Conservation (phyloP, 2,113 vertebrate genomes). For the Hipposideros armiger region DNA sequence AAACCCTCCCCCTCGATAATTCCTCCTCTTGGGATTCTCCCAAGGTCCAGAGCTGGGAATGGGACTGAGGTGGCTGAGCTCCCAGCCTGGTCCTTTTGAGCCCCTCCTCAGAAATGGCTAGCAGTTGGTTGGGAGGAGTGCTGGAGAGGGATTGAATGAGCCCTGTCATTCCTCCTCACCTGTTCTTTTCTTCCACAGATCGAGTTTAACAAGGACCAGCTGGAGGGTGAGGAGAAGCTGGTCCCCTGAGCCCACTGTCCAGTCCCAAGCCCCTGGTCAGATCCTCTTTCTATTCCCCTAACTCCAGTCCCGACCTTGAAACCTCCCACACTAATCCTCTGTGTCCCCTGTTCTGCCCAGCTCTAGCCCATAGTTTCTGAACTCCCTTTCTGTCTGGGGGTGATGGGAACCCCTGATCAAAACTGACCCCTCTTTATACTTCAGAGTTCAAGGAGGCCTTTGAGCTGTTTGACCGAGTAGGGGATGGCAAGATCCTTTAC, state of each 20-base stretch:
- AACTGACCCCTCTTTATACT: neutral
- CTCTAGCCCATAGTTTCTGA: neutral
- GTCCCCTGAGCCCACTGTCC: constrained; percentile 31
- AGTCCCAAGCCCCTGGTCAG: neutral
- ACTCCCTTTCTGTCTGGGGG: neutral
- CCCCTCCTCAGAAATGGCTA: constrained; percentile 72
- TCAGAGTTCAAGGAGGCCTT: constrained; percentile 87
- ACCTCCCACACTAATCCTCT: neutral
- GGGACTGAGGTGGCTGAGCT: constrained; percentile 61
- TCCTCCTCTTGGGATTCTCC: constrained; percentile 80
- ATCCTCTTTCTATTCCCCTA: constrained; percentile 28
- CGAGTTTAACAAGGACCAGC: constrained; percentile 86
- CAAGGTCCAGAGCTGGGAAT: constrained; percentile 74
- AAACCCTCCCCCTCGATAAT: constrained; percentile 68
- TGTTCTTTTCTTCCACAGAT: constrained; percentile 82
- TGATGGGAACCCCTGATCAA: constrained; percentile 51
- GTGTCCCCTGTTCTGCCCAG: neutral
- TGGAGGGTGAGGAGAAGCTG: constrained; percentile 83
- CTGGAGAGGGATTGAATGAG: constrained; percentile 32
- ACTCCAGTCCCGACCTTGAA: constrained; percentile 28
- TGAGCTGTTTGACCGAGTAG: constrained; percentile 84
- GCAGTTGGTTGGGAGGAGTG: constrained; percentile 60
- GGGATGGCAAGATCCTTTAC: constrained; percentile 85
- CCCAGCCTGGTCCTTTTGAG: constrained; percentile 57
- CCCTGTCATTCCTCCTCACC: constrained; percentile 52